Base-by-base conservation (phyloP, 2,888 invertebrate genomes). In the Aphodius sticticus region DNA sequence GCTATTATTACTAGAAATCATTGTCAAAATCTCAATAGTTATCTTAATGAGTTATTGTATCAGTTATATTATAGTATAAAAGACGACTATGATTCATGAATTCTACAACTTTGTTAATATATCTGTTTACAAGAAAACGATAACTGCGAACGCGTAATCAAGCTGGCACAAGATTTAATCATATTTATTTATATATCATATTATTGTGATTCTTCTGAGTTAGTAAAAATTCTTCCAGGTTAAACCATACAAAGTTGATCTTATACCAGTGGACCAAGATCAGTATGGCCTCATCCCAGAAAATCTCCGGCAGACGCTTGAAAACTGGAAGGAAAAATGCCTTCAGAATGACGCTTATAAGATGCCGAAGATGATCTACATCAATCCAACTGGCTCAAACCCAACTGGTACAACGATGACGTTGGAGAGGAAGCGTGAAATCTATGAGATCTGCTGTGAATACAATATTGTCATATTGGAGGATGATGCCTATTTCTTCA, bases 401-500 rank as follows among this genome's bases (percentile, higher is more conserved):
- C 96, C 96, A 0, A 93, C 94, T 0, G 96, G 96, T 0, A 91
- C 92, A 0, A 93, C 94, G 0, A 89, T 95, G 78, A 90, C 94
- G 0, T 89, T 92, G 72, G 91, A 93, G 15, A 91, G 96, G 82
- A 92, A 94, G 80, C 90, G 92, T 81, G 92, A 92, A 88, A 93
- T 96, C 71, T 96, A 96, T 86, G 90, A 92, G 83, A 90, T 96
- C 81, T 95, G 95, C 74, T 94, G 94, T 88, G 91, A 92, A 86
- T 95, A 94, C 87, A 93, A 96, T 88, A 92, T 96, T 69, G 85
- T 96, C 7, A 95, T 96, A 77, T 85, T 96, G 6, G 96, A 96
- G 86, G 96, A 96, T 85, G 96, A 96, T 88, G 95, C 96, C 0
- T 96, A 96, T 85, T 95, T 93, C 89, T 96, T 94, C 86, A 89